Evolutionary conservation across 2,797 vertebrate species (phyloP).

Genomic region (Cyclura pinguis): DNA sequence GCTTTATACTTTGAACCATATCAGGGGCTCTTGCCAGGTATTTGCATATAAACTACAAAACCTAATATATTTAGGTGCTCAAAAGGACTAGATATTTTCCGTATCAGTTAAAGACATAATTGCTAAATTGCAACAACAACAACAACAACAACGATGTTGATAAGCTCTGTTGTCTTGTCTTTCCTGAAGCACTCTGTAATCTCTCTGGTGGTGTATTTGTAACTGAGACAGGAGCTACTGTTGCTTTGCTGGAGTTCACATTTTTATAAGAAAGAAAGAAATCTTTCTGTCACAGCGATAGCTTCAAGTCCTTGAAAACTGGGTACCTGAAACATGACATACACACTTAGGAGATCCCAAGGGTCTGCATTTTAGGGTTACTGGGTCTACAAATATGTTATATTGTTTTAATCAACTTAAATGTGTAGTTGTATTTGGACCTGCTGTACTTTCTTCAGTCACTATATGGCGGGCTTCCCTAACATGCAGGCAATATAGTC

Average conservation of each 20-base stretch:
- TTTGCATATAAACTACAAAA: background rate
- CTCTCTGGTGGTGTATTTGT: background rate
- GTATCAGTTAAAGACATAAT: background rate
- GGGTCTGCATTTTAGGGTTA: background rate
- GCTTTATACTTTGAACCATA: too few species aligned
- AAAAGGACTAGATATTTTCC: background rate
- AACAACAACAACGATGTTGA: too few species aligned
- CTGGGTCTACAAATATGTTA: background rate
- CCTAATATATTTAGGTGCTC: background rate
- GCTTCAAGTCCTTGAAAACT: background rate
- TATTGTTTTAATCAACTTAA: background rate
- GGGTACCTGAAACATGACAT: background rate
- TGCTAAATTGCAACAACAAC: background rate
- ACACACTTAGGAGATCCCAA: background rate
- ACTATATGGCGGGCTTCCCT: background rate
- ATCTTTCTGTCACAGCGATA: background rate
- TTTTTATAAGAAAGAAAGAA: background rate
- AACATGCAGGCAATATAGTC: background rate
- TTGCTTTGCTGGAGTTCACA: background rate
- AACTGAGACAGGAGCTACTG: background rate
- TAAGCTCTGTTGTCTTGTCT: background rate
- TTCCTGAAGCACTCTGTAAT: background rate
- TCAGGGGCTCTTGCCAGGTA: too few species aligned
- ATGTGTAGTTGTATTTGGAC: background rate
- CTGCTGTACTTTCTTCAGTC: background rate